Base-by-base conservation (phyloP, 2,113 vertebrate species). In the Brachirus orientalis region DNA sequence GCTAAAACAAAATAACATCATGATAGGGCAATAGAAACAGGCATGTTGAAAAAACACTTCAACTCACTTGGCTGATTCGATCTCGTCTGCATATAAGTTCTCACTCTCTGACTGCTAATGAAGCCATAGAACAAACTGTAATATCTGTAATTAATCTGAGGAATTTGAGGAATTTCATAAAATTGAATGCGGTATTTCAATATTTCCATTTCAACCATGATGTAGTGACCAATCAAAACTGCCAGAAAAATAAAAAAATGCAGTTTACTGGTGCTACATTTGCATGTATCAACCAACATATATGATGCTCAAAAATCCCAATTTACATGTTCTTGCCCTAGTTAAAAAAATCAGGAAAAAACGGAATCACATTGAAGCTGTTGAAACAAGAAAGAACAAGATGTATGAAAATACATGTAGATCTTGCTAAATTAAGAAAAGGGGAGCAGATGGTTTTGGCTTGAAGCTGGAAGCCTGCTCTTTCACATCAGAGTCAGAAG, bases 401-500 rank as follows among this genome's bases (percentile, higher is more conserved):
- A 72, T 60, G 52, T 56, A 58, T 57, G 0, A 76, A 72, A 79
- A 57, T 10, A 56, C 11, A 60, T 69, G 74, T 45, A 51, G 51
- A 63, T 45, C 56, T 12, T 58, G 41, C 61, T 44, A 53, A 74
- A 65, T 57, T 36, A 2, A 11, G 16, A 38, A 64, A 63, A 63
- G 33, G 16, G 14, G 46, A 76, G 53, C 85, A 87, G 80, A 84
- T 86, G 79, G 83, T 75, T 82, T 70, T 69, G 67, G 77, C 74
- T 54, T 22, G 67, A 37, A 66, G 55, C 75, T 66, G 43, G 6
- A 69, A 63, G 62, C 2, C 0, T 9, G 48, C 63, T 69, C 69
- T 74, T 74, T 75, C 51, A 55, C 80, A 82, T 70, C 66, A 54
- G 72, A 45, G 77, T 60, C 63, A 50, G 65, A 77, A 83, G 80